Evolutionary conservation across 1,140 invertebrate species (phyloP).

Genomic region (Euwallacea fornicatus): DNA sequence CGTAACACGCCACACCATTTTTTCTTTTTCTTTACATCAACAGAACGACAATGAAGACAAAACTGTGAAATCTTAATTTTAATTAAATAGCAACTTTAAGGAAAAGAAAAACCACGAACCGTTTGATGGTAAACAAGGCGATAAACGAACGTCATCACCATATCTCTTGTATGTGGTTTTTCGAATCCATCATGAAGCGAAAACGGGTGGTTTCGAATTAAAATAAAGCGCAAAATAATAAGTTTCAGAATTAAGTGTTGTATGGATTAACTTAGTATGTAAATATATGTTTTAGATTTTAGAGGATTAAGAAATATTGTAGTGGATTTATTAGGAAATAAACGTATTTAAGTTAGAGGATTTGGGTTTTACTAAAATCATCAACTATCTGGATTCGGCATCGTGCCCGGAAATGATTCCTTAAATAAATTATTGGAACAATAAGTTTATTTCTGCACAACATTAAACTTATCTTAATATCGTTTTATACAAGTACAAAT

Average conservation of each 20-base stretch:
- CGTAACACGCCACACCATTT: no score
- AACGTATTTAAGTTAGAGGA: conserved; percentile 45
- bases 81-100: no score
- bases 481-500: conserved; percentile 24
- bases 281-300: conserved; percentile 49
- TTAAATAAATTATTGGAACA: conserved; percentile 3
- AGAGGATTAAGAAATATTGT: conserved; percentile 42
- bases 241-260: conserved; percentile 41
- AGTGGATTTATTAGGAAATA: conserved; percentile 46
- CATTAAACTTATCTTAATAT: conserved; percentile 27
- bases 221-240: no score
- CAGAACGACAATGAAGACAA: no score
- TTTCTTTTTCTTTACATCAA: no score
- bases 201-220: no score
- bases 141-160: no score
- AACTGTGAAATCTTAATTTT: no score
- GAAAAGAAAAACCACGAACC: no score
- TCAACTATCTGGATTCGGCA: background rate
- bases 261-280: conserved; percentile 46
- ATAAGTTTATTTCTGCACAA: conserved; percentile 34
- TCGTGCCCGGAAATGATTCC: no score
- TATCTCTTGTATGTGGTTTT: conserved; percentile 7
- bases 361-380: conserved; percentile 3
- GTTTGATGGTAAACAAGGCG: no score
- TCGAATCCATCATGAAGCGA: background rate